Base-by-base conservation (phyloP, 2,113 vertebrate species). In the Ictalurus furcatus region DNA sequence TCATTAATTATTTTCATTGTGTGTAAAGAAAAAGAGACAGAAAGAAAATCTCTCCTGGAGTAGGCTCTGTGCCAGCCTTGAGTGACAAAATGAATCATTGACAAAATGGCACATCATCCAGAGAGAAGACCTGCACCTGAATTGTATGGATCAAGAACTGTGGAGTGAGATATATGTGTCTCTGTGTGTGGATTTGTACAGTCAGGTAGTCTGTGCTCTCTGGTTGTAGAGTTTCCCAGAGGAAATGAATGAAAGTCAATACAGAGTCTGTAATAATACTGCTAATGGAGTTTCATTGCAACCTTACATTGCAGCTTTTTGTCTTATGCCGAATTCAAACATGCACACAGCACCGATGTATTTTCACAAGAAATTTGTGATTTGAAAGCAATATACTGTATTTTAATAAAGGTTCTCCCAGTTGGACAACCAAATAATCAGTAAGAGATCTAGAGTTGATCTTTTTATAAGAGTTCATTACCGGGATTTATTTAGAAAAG, bases 241-340 rank as follows among this genome's bases (percentile, higher is more conserved):
- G 86, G 84, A 91, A 71, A 86, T 73, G 71, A 91, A 88, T 86
- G 87, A 90, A 88, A 91, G 89, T 88, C 88, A 88, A 91, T 91
- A 89, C 88, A 52, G 48, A 88, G 84, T 85, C 84, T 86, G 76
- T 61, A 69, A 87, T 91, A 81, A 40, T 79, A 73, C 76, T 67
- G 74, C 87, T 88, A 88, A 90, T 90, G 84, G 87, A 91, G 86
- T 88, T 76, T 86, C 65, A 83, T 11, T 67, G 73, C 59, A 89
- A 85, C 58, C 21, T 37, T 79, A 85, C 58, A 56, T 52, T 11
- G 40, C 17, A 44, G 28, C n/a, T 37, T 88, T 73, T 69, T 0
- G 34, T n/a, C 52, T n/a, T 74, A 69, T 9, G 48, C n/a, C 2
- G 13, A 34, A 37, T 5, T 74, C 85, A 74, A 30, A 44, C 12